A percentile compares a stretch with the other conserved stretches of the same genome.
phyloP scores from a whole-genome alignment of 2,113 vertebrate species.

The Pangasianodon hypophthalmus region DNA sequence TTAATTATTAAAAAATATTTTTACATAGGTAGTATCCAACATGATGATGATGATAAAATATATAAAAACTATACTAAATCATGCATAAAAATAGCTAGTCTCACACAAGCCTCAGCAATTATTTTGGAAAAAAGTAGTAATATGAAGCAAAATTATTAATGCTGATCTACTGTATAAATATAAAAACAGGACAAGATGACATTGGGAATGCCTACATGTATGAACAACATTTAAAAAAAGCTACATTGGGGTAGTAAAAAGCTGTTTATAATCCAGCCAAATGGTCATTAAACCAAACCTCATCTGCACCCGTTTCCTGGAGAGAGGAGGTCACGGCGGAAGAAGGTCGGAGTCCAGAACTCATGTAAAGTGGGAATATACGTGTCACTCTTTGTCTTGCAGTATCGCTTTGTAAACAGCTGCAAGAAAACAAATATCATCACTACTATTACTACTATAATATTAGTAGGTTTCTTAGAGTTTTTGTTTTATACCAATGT shows the following conservation, averaged over 20 bases:
- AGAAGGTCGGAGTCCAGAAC: slow-evolving; percentile 64
- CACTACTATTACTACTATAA: background rate
- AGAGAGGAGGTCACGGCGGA: slow-evolving; percentile 25
- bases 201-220: background rate
- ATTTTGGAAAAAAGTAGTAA: background rate
- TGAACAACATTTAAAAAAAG: background rate
- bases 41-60: slow-evolving; percentile 15
- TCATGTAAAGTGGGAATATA: slow-evolving; percentile 77
- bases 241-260: background rate
- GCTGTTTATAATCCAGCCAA: background rate
- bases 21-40: slow-evolving; percentile 33
- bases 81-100: slow-evolving; percentile 21
- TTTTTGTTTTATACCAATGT: background rate
- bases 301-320: slow-evolving; percentile 53
- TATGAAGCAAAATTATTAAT: background rate
- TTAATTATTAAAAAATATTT: background rate
- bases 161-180: background rate
- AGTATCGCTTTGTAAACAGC: slow-evolving; percentile 75
- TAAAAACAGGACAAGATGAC: background rate
- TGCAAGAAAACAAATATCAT: slow-evolving; percentile 54
- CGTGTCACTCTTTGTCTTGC: slow-evolving; percentile 75
- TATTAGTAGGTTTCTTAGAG: background rate
- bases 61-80: background rate
- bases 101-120: background rate
- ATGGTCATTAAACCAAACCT: background rate